Evolutionary conservation across 2,113 vertebrate species (phyloP), one percentile per base, ranked within the genome.

Genomic region (Prionailurus viverrinus): DNA sequence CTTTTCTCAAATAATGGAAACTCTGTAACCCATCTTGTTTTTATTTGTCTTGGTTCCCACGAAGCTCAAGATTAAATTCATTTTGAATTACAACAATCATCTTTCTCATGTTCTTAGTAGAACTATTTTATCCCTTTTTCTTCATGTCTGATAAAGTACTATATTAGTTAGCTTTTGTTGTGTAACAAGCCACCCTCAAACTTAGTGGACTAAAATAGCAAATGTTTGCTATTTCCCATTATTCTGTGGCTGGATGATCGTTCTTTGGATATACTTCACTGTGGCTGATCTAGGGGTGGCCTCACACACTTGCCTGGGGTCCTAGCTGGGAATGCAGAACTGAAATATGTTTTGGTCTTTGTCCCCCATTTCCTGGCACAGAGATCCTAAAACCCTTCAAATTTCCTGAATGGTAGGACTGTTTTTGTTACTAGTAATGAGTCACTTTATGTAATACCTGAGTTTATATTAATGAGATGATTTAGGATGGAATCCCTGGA

Each of bases 1-100:
- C 85, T 91, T 87, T 95, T 95, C 53, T 93, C 55, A 95, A 91
- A 76, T 41, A 95, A 74, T 53, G 48, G 16, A 15, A 68, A 84
- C 7, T 81, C 68, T 82, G 48, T 71, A 87, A 89, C 25, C 3
- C 14, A 71, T 92, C 5, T 96, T 95, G 29, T 6, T 82, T 95
- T 95, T 51, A 83, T 79, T 97, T 94, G 25, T 7, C 36, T 76
- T 96, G 83, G 36, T 13, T 90, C 23, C 8, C 15, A 63, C 23
- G 23, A 95, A 82, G 33, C 51, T 84, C 39, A 92, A 87, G 13
- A 82, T 87, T 92, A 45, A 65, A 65, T 78, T 89, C 15, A 79
- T 66, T 92, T 4, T 86, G 19, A 63, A 80, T 92, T 73, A 73
- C 0, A 82, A 27, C 31, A 18, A 78, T 16, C n/a, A 25, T 53